Percentiles rank a stretch among this genome's conserved stretches.
These are phyloP conservation scores for Austrolebias charrua DNA, from an alignment of 2,797 vertebrate genomes.

Conservation along the genomic window DNA sequence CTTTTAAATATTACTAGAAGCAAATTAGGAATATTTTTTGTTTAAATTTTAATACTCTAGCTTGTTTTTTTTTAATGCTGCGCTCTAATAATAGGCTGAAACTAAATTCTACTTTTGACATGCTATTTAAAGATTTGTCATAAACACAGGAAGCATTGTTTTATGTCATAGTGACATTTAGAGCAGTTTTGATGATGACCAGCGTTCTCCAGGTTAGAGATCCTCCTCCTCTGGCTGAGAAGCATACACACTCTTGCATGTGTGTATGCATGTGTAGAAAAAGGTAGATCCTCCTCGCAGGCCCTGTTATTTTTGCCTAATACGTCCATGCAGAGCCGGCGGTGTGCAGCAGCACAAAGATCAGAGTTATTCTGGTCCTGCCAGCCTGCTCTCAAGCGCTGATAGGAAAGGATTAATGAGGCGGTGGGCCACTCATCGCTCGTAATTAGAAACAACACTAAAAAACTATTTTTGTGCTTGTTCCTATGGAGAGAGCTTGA, in stretches of 20 bases:
- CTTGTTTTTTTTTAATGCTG: background rate
- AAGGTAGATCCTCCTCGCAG: constrained; percentile 58
- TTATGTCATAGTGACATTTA: constrained; percentile 35
- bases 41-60: background rate
- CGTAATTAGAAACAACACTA: constrained; percentile 90
- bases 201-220: constrained; percentile 36
- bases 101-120: background rate
- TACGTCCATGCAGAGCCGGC: constrained; percentile 82
- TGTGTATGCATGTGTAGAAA: constrained; percentile 28
- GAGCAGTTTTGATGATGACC: constrained; percentile 56
- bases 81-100: background rate
- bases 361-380: constrained; percentile 91
- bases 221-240: constrained; percentile 51
- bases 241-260: constrained; percentile 38
- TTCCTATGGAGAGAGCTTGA: constrained; percentile 85
- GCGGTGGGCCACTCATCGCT: constrained; percentile 82
- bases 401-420: constrained; percentile 91
- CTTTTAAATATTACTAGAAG: no score
- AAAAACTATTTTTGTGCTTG: constrained; percentile 84
- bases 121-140: background rate
- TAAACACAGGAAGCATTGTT: constrained; percentile 12
- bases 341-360: constrained; percentile 81
- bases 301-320: constrained; percentile 77
- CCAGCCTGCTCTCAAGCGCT: constrained; percentile 76
- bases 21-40: no score